phyloP scores from a whole-genome alignment of 2,797 vertebrate genomes.

The Tokudaia tokunoshimensis region DNA sequence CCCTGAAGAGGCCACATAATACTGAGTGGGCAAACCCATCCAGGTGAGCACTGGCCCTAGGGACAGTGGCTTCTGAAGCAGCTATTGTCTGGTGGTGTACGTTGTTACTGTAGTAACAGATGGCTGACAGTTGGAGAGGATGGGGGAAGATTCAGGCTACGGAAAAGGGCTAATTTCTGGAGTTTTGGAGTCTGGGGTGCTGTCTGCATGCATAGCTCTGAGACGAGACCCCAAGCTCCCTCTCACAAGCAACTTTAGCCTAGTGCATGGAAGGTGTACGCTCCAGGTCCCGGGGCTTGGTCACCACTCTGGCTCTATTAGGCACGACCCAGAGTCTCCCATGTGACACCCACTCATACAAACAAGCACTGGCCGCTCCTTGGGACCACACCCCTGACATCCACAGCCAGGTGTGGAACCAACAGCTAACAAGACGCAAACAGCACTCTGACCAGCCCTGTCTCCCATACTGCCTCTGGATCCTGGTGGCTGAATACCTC shows the following conservation, averaged over 20 bases:
- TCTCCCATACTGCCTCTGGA: background rate
- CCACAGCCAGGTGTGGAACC: background rate
- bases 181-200: background rate
- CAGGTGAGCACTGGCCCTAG: background rate
- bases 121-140: too few relatives aligned
- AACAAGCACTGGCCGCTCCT: too few relatives aligned
- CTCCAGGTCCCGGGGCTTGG: too few relatives aligned
- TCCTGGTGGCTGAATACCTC: background rate
- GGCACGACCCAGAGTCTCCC: background rate
- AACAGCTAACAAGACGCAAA: rapidly evolving
- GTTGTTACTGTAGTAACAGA: background rate
- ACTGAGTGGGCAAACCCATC: background rate
- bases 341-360: background rate
- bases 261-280: background rate
- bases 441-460: too few relatives aligned
- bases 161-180: background rate
- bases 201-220: background rate
- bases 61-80: too few relatives aligned
- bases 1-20: background rate
- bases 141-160: background rate
- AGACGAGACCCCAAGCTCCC: background rate
- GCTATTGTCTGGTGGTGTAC: background rate
- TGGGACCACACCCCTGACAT: background rate
- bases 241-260: background rate
- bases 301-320: background rate